Percentiles rank a stretch among this genome's conserved stretches.
phyloP scores from a whole-genome alignment of 2,888 invertebrate genomes.

The Malthinus flaveolus region DNA sequence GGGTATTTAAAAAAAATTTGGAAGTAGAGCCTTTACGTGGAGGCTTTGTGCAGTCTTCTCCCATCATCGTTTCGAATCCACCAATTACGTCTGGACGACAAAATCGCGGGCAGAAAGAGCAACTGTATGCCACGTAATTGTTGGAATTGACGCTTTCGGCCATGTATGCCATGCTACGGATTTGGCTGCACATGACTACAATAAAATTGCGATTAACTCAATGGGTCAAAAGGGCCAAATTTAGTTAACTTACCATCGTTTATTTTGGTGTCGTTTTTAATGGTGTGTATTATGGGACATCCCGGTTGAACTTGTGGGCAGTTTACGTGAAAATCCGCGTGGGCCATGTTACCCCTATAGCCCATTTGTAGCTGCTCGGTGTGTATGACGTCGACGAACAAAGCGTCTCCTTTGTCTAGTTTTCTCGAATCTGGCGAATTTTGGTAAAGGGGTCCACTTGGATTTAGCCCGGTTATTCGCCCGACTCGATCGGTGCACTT shows the following conservation, averaged over 20 bases:
- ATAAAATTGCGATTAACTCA: not conserved
- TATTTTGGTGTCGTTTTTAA: not conserved
- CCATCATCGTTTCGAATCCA: not conserved
- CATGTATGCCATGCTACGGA: conserved; percentile 8
- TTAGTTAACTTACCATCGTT: not conserved
- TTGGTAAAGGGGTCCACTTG: not conserved
- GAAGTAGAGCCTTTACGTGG: not conserved
- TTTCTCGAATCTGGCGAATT: not conserved
- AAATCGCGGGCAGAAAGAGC: not conserved
- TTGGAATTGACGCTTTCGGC: not conserved
- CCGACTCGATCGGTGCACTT: not conserved
- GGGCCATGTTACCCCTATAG: not conserved
- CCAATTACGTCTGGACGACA: not conserved
- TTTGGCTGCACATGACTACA: conserved; percentile 11
- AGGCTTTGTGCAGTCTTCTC: not conserved
- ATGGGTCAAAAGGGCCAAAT: too few species aligned
- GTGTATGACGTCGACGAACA: not conserved
- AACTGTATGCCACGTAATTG: not conserved
- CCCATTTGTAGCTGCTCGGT: not conserved
- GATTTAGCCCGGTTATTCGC: not conserved
- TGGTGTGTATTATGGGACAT: not conserved
- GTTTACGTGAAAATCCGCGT: not conserved
- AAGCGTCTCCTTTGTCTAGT: not conserved
- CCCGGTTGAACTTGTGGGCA: not conserved
- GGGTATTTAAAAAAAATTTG: not conserved